Percentiles rank a stretch among this genome's conserved stretches.
These are phyloP conservation scores for Campoplex capitator DNA, from an alignment of 2,888 invertebrate species.

Conservation along the genomic window DNA sequence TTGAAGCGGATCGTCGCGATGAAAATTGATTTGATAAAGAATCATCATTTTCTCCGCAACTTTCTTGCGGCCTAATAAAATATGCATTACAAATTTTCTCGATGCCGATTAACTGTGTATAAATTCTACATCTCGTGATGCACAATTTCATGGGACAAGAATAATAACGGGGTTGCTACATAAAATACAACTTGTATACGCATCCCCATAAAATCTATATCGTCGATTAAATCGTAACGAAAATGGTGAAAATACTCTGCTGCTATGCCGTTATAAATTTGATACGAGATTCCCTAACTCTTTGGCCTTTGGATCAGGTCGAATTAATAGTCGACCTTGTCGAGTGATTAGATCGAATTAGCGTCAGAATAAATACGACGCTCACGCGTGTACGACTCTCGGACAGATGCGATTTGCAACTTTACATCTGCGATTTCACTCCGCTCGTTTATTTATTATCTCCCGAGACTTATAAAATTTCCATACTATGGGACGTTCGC, in stretches of 20 bases:
- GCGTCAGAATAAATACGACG: slow-evolving; percentile 55
- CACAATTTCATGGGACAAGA: slow-evolving; percentile 8
- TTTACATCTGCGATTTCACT: slow-evolving; percentile 53
- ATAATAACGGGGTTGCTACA: slow-evolving; percentile 6
- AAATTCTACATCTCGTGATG: slow-evolving; percentile 26
- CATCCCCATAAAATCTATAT: neutral
- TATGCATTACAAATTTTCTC: neutral
- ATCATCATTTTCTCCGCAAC: slow-evolving; percentile 9
- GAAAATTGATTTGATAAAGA: neutral
- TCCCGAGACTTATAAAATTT: slow-evolving; percentile 24
- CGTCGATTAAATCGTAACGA: slow-evolving; percentile 33
- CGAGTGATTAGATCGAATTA: slow-evolving; percentile 67
- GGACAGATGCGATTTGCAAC: slow-evolving; percentile 24
- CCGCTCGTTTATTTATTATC: slow-evolving; percentile 49
- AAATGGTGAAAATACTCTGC: slow-evolving; percentile 7
- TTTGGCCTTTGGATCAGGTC: slow-evolving; percentile 7
- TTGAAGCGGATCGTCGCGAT: neutral
- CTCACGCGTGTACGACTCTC: neutral
- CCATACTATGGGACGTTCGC: slow-evolving; percentile 1
- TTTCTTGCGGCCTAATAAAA: slow-evolving; percentile 16
- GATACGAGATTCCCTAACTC: slow-evolving; percentile 9
- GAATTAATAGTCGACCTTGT: slow-evolving; percentile 59
- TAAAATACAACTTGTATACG: neutral
- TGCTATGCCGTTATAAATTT: slow-evolving; percentile 36
- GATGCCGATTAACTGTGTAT: neutral